phyloP scores from a whole-genome alignment of 2,113 vertebrate species.

The Gobio gobio region DNA sequence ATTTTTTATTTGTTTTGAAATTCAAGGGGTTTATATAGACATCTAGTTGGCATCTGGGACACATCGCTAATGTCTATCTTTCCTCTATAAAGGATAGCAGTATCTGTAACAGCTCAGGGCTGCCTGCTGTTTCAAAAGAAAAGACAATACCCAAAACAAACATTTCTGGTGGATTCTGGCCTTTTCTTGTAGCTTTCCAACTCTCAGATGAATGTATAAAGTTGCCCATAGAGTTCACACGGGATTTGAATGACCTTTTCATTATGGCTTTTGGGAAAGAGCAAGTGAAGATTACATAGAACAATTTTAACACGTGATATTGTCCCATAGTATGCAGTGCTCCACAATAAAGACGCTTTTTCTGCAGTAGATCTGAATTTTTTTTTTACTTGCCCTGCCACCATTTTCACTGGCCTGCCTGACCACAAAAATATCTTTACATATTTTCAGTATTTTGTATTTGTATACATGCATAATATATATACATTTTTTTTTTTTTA shows the following conservation, averaged over 20 bases:
- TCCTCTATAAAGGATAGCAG: not conserved
- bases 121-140: conserved; percentile 17
- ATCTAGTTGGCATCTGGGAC: not conserved
- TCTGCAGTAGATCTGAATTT: not conserved
- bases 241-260: conserved; percentile 49
- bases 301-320: conserved; percentile 35
- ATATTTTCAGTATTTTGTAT: not conserved
- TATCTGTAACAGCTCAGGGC: conserved; percentile 33
- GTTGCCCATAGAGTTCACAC: conserved; percentile 17
- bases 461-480: not conserved
- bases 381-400: not conserved
- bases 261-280: conserved; percentile 15
- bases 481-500: too few relatives aligned
- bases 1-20: conserved; percentile 5
- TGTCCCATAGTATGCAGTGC: conserved; percentile 17
- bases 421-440: not conserved
- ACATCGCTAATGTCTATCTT: conserved; percentile 29
- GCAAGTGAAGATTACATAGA: conserved; percentile 41
- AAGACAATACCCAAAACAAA: conserved; percentile 40
- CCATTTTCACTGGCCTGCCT: not conserved
- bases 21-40: conserved; percentile 1
- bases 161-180: conserved; percentile 29
- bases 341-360: not conserved
- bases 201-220: conserved; percentile 34
- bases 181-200: conserved; percentile 38